Conservation (phyloP, 2,888 invertebrate genomes). For the Monoplex corrugatus region DNA sequence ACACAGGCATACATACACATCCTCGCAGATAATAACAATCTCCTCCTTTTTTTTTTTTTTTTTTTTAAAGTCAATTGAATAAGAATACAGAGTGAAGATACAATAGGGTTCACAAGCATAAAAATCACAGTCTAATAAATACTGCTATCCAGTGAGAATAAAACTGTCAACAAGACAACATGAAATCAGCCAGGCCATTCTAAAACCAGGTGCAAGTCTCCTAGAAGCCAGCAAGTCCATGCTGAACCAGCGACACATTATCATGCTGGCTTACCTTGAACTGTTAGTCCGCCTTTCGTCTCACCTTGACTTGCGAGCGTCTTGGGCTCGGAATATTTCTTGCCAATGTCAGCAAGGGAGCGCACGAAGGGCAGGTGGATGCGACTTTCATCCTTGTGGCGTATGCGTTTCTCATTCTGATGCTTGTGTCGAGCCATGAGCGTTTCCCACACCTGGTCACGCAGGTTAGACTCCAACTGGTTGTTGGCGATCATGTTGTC, state of each 20-base stretch:
- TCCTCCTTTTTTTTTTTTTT: no score
- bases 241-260: background rate
- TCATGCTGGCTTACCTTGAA: constrained; percentile 35
- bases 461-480: constrained; percentile 87
- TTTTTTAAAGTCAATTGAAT: no score
- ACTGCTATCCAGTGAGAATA: no score
- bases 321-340: constrained; percentile 89
- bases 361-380: constrained; percentile 84
- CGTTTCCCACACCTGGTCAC: constrained; percentile 91
- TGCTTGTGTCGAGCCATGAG: constrained; percentile 94
- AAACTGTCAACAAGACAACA: no score
- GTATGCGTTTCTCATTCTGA: constrained; percentile 88
- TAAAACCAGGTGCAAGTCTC: no score
- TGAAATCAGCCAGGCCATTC: no score
- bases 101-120: no score
- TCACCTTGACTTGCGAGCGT: constrained; percentile 56
- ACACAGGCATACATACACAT: constrained; percentile 5
- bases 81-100: no score
- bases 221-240: constrained; percentile 12
- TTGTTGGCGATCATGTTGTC: constrained; percentile 94
- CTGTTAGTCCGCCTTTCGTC: constrained; percentile 34
- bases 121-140: no score
- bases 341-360: constrained; percentile 97
- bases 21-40: no score
- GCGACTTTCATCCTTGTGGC: constrained; percentile 67